A percentile compares a stretch with the other conserved stretches of the same genome.
phyloP scores from a whole-genome alignment of 2,888 invertebrate species.

The Lepas anatifera region DNA sequence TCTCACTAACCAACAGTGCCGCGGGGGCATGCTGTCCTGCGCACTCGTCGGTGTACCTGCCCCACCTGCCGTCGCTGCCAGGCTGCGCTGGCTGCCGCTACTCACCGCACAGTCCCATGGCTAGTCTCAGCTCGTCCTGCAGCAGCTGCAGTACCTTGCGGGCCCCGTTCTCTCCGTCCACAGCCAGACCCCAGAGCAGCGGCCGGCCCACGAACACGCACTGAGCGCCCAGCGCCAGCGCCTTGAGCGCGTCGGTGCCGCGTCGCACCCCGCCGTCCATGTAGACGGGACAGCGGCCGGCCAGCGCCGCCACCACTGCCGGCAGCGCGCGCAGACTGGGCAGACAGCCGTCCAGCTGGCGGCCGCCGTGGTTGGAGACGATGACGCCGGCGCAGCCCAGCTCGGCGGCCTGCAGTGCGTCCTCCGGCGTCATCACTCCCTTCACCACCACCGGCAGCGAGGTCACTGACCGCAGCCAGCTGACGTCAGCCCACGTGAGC shows the following conservation, averaged over 20 bases:
- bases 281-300: constrained; percentile 61
- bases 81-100: too few species aligned
- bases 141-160: constrained; percentile 49
- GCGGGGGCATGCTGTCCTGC: too few species aligned
- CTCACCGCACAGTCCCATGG: constrained; percentile 57
- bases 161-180: constrained; percentile 66
- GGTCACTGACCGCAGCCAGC: constrained; percentile 59
- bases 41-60: too few species aligned
- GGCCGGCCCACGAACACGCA: constrained; percentile 82
- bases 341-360: constrained; percentile 75
- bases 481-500: constrained; percentile 73
- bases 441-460: constrained; percentile 69
- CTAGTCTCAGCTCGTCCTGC: constrained; percentile 57
- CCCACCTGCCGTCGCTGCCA: too few species aligned
- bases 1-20: too few species aligned
- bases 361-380: constrained; percentile 88
- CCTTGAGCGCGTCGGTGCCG: constrained; percentile 82
- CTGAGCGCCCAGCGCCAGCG: constrained; percentile 76
- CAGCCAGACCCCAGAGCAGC: constrained; percentile 68
- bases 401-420: constrained; percentile 60
- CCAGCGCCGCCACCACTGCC: constrained; percentile 57
- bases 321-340: constrained; percentile 58
- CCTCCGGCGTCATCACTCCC: constrained; percentile 73
- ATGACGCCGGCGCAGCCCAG: constrained; percentile 65
- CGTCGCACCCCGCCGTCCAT: constrained; percentile 74